phyloP scores from a whole-genome alignment of 2,888 invertebrate genomes.

The Tipula confusa region DNA sequence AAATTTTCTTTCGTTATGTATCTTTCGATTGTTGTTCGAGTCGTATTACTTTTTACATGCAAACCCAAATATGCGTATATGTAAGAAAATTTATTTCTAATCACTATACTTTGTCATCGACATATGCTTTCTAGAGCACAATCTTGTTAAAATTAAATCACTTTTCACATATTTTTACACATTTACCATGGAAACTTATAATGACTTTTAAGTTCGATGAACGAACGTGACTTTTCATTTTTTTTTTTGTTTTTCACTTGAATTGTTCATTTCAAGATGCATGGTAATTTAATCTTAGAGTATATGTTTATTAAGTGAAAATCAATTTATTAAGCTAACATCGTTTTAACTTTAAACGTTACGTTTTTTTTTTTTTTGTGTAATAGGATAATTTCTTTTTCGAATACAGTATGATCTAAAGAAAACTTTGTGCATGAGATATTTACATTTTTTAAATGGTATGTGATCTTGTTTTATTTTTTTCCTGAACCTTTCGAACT shows the following conservation, averaged over 20 bases:
- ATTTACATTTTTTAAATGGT: no score
- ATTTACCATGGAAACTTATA: background rate
- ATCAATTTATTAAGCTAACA: background rate
- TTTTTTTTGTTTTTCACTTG: no score
- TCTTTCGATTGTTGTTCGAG: background rate
- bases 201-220: background rate
- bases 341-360: no score
- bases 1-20: background rate
- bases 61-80: background rate
- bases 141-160: background rate
- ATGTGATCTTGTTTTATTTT: no score
- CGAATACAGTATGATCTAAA: no score
- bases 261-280: background rate
- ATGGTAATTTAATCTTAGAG: background rate
- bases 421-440: no score
- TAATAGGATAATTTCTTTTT: no score
- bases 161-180: background rate
- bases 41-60: background rate
- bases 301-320: background rate
- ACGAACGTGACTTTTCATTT: background rate
- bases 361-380: no score
- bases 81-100: background rate
- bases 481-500: no score
- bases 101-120: background rate
- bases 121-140: background rate